Conservation (phyloP, 2,888 invertebrate species). For the Drosophila niveifrons region DNA sequence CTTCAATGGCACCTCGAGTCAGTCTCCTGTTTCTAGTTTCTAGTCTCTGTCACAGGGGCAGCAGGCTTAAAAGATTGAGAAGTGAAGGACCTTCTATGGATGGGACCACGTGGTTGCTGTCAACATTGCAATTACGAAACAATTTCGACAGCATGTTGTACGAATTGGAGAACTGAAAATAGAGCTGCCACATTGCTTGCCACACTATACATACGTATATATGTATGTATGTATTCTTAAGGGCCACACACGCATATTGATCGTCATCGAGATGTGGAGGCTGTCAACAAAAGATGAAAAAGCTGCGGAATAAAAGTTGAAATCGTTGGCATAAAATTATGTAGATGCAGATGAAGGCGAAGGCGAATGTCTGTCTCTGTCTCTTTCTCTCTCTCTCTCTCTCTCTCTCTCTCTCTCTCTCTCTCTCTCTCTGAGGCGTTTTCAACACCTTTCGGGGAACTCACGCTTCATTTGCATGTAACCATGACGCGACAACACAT, state of each 20-base stretch:
- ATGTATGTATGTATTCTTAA: conserved; percentile 4
- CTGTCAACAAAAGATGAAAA: conserved; percentile 71
- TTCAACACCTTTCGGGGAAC: conserved; percentile 81
- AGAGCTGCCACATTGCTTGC: conserved; percentile 15
- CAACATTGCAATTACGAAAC: conserved; percentile 79
- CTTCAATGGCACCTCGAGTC: neutral
- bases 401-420: neutral
- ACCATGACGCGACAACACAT: conserved; percentile 65
- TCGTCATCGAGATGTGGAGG: conserved; percentile 48
- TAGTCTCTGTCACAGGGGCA: neutral
- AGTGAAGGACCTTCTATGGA: conserved; percentile 35
- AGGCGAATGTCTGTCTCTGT: conserved; percentile 45
- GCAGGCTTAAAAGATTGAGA: neutral
- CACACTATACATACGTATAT: neutral
- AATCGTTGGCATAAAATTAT: conserved; percentile 77
- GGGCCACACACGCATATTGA: conserved; percentile 37
- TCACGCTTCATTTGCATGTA: conserved; percentile 83
- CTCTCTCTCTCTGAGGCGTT: conserved; percentile 39
- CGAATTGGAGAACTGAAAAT: conserved; percentile 63
- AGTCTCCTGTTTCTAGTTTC: too few species aligned
- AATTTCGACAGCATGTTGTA: conserved; percentile 77
- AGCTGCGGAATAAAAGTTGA: conserved; percentile 60
- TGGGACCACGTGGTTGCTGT: conserved; percentile 42
- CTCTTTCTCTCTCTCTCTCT: neutral
- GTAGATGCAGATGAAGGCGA: conserved; percentile 63